phyloP scores from a whole-genome alignment of 2,113 vertebrate genomes.

The Dipodomys stephensi region DNA sequence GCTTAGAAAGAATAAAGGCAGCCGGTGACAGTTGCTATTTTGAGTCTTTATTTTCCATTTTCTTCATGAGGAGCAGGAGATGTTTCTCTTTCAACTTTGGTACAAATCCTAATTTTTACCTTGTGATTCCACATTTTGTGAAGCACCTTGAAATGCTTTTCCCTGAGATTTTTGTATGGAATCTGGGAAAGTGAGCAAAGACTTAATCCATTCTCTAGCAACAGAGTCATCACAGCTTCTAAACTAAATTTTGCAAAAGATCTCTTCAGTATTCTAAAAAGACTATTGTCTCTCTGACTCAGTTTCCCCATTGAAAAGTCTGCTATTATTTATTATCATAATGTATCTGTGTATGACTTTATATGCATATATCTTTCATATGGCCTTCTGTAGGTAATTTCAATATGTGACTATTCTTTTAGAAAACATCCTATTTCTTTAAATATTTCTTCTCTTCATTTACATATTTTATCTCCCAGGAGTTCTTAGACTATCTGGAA shows the following conservation, averaged over 20 bases:
- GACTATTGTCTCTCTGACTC: background rate
- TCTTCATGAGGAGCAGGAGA: no score
- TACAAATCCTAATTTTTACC: no score
- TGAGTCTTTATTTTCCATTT: no score
- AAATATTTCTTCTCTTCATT: background rate
- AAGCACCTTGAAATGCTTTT: no score
- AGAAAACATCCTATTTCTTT: background rate
- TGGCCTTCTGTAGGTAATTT: background rate
- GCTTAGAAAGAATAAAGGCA: no score
- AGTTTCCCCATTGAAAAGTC: background rate
- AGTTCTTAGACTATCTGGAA: background rate
- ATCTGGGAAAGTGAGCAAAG: no score
- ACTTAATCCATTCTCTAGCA: no score
- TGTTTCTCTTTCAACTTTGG: no score
- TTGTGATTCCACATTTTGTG: no score
- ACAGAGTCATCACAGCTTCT: background rate
- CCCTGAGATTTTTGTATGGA: no score
- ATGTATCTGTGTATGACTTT: background rate
- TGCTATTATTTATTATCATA: background rate
- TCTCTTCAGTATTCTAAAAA: background rate
- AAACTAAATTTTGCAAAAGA: background rate
- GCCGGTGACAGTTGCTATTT: no score
- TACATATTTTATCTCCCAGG: background rate
- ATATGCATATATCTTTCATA: background rate
- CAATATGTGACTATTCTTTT: background rate